Conservation (phyloP, 2,797 vertebrate species). For the Gymnopithys bicolor region DNA sequence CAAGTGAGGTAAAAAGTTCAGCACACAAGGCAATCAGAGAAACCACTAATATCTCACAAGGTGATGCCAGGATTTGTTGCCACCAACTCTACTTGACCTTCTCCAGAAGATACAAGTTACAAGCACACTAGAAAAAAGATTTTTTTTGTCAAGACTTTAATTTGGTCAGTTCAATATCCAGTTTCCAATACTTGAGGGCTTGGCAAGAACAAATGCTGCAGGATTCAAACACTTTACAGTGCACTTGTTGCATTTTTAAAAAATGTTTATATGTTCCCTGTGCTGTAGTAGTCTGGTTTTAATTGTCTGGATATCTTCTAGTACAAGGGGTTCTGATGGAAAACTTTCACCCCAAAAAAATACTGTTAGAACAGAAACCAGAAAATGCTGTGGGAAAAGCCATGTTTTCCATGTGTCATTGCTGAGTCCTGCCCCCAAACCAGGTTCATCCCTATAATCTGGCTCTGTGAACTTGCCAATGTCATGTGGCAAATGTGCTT, state of each 20-base stretch:
- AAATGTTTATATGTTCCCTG: fast-evolving
- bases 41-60: not conserved
- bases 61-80: not conserved
- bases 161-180: not conserved
- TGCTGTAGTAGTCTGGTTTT: not conserved
- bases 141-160: not conserved
- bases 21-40: not conserved
- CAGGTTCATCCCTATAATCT: not conserved
- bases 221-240: not conserved
- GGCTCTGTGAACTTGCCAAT: not conserved
- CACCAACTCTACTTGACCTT: not conserved
- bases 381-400: not conserved
- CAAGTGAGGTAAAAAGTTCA: not conserved
- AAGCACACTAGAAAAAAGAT: not conserved
- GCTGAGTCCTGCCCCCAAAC: not conserved
- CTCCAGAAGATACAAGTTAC: not conserved
- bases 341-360: not conserved
- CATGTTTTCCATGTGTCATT: not conserved
- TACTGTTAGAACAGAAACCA: not conserved
- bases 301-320: not conserved
- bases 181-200: not conserved
- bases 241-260: not conserved
- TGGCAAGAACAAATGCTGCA: not conserved
- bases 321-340: not conserved
- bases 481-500: not conserved